Percentiles rank a stretch among this genome's conserved stretches.
phyloP scores from a whole-genome alignment of 2,113 vertebrate species.

The Scytalopus superciliaris region DNA sequence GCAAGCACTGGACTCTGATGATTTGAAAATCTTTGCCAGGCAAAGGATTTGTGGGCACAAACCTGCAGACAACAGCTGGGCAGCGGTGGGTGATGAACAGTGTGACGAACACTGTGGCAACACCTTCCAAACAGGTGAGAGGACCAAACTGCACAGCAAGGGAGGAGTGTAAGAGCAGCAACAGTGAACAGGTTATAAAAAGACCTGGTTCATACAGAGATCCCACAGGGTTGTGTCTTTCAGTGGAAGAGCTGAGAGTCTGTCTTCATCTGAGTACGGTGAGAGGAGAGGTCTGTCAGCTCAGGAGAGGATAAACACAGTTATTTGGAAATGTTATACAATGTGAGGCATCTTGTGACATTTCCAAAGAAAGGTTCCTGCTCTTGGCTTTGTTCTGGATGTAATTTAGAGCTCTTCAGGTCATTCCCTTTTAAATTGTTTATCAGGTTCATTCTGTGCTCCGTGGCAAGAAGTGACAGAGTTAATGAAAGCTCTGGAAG shows the following conservation, averaged over 20 bases:
- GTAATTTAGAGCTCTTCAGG: neutral
- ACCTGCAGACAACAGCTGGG: neutral
- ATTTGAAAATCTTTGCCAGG: slow-evolving; percentile 55
- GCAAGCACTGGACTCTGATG: slow-evolving; percentile 70
- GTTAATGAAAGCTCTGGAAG: slow-evolving; percentile 46
- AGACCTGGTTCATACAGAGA: neutral
- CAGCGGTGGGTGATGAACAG: neutral
- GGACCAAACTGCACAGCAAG: neutral
- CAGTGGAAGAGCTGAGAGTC: neutral
- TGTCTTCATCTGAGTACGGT: neutral
- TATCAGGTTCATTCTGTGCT: neutral
- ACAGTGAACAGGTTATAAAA: neutral
- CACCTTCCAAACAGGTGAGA: slow-evolving; percentile 57
- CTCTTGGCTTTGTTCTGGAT: neutral
- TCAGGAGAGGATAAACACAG: neutral
- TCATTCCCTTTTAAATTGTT: neutral
- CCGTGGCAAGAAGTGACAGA: slow-evolving; percentile 34
- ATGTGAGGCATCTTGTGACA: neutral
- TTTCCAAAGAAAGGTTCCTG: neutral
- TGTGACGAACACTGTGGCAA: neutral
- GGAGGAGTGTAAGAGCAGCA: rapidly evolving
- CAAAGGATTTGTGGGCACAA: neutral
- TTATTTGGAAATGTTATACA: neutral
- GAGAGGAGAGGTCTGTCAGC: neutral
- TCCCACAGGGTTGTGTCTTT: rapidly evolving